Base-by-base conservation (phyloP, 2,888 invertebrate genomes). In the Drosophila paramelanica region DNA sequence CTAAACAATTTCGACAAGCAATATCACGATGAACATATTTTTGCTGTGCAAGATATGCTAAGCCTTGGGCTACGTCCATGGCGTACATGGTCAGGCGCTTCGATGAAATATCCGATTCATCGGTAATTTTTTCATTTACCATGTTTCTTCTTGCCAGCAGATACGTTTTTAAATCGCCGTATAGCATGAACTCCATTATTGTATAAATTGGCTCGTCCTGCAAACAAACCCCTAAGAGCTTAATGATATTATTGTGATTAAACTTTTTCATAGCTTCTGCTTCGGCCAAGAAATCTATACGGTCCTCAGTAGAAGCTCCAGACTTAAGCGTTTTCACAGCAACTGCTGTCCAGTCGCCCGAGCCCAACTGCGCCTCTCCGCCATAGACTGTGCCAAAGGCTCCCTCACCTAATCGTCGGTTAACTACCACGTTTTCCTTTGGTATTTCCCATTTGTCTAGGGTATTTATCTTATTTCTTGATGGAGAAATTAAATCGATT, bases 201-300 rank as follows among this genome's bases (percentile, higher is more conserved):
- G 97, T 97, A 90, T 97, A 96, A 46, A 98, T 96, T 0, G 98
- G 98, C 87, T 97, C 97, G 46, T 94, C 95, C 88, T 96, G 95
- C 1, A 97, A 96, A 83, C 97, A 97, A 11, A 98, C 97, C 1
- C 96, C 98, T 20, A 98, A 92, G 33, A 98, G 93, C 79, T 95
- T 95, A 13, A 98, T 96, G 58, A 98, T 96, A 91, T 98, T 98
- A 87, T 95, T 95, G 91, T 98, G 98, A 60, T 97, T 96, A 91
- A 98, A 97, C 49, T 96, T 94, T 91, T 98, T 98, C 98, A 98
- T 98, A 23, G 97, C 96, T 91, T 98, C 97, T 1, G 98, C 98
- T 92, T 98, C 98, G 55, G 97, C 96, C 41, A 98, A 93, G 89
- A 98, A 98, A 91, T 98, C 98, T 23, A 98, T 93, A 91, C 97